These are phyloP conservation scores for Drosophila navojoa DNA, from an alignment of 1,140 invertebrate species.

Conservation along the genomic window DNA sequence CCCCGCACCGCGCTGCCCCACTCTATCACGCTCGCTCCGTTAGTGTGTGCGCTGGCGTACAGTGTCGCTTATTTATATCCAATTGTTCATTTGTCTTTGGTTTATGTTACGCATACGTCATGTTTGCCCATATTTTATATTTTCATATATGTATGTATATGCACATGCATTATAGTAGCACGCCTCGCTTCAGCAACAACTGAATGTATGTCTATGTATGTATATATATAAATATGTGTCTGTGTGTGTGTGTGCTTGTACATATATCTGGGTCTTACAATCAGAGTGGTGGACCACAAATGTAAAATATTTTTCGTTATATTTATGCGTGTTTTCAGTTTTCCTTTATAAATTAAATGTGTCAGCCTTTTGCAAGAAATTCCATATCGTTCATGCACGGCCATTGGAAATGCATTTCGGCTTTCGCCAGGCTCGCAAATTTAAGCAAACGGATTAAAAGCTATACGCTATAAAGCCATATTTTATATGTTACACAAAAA, in stretches of 20 bases:
- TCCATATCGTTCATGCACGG: slow-evolving; percentile 7
- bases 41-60: slow-evolving; percentile 32
- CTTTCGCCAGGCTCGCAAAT: neutral
- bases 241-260: neutral
- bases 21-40: slow-evolving; percentile 11
- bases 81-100: slow-evolving; percentile 82
- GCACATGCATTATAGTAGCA: slow-evolving; percentile 32
- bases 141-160: slow-evolving; percentile 26
- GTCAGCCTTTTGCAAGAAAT: slow-evolving; percentile 41
- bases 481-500: neutral
- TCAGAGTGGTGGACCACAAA: slow-evolving; percentile 63
- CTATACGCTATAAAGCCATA: neutral
- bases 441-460: slow-evolving; percentile 1
- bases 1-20: neutral
- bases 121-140: slow-evolving; percentile 77
- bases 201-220: neutral
- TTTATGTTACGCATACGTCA: slow-evolving; percentile 82
- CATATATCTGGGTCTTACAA: slow-evolving; percentile 31
- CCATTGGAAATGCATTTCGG: slow-evolving; percentile 27
- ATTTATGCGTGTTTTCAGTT: slow-evolving; percentile 72
- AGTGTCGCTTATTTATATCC: slow-evolving; percentile 77
- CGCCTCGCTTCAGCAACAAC: slow-evolving; percentile 16
- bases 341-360: slow-evolving; percentile 57
- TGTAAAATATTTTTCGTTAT: slow-evolving; percentile 73
- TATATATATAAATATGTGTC: neutral